A percentile compares a stretch with the other conserved stretches of the same genome.
phyloP scores from a whole-genome alignment of 2,888 invertebrate genomes.

The Euphydryas editha region DNA sequence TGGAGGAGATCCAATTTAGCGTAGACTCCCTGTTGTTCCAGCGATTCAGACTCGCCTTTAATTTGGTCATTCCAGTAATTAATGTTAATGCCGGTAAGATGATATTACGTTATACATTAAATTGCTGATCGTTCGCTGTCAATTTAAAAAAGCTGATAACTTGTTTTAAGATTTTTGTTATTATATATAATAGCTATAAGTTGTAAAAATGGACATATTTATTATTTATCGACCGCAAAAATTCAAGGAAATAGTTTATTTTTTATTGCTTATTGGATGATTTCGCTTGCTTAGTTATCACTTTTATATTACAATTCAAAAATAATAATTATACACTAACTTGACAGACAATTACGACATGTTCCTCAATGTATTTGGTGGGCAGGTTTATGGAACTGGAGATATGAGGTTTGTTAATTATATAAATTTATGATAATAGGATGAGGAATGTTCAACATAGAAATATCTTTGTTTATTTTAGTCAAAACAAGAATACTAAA shows the following conservation, averaged over 20 bases:
- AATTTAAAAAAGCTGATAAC: too few species aligned
- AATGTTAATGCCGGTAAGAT: conserved; percentile 50
- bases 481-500: too few species aligned
- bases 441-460: too few species aligned
- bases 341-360: conserved; percentile 50
- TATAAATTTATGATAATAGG: neutral
- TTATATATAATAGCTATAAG: too few species aligned
- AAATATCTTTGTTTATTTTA: too few species aligned
- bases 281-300: too few species aligned
- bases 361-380: conserved; percentile 43
- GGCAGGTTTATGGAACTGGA: conserved; percentile 53
- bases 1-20: conserved; percentile 50
- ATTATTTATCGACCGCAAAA: too few species aligned
- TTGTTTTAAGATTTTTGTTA: too few species aligned
- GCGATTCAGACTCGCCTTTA: conserved; percentile 49
- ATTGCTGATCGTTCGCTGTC: neutral
- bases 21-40: conserved; percentile 40
- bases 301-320: too few species aligned
- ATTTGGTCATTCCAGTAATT: conserved; percentile 52
- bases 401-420: conserved; percentile 51
- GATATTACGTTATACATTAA: neutral
- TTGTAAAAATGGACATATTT: too few species aligned
- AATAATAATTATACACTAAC: neutral
- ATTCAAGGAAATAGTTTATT: too few species aligned
- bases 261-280: too few species aligned